phyloP scores from a whole-genome alignment of 53 echinoderm and acorn worm genomes.

The Patiria pectinifera region DNA sequence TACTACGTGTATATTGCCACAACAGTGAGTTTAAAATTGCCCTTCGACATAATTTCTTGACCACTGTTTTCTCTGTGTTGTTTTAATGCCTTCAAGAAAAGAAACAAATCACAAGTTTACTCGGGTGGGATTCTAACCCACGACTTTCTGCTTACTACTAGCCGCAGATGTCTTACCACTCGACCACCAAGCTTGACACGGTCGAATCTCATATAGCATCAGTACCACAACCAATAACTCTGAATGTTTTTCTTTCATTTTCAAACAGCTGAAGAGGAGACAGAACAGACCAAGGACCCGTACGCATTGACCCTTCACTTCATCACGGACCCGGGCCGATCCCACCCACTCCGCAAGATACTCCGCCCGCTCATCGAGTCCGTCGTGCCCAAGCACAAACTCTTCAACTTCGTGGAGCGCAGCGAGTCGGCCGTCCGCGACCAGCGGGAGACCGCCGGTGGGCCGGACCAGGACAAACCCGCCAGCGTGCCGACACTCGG shows the following conservation, averaged over 20 bases:
- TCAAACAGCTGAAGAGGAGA: slow-evolving; percentile 31
- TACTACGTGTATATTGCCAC: too few species aligned
- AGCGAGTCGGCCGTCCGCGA: slow-evolving; percentile 43
- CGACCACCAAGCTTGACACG: too few species aligned
- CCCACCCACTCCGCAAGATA: slow-evolving; percentile 38
- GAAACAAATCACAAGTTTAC: too few species aligned
- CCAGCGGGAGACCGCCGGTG: background rate
- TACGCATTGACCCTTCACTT: slow-evolving; percentile 66
- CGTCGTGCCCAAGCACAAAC: slow-evolving; percentile 62
- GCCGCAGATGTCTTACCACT: too few species aligned
- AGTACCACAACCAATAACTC: too few species aligned
- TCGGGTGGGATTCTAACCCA: too few species aligned
- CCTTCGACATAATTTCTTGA: too few species aligned
- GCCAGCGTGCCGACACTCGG: slow-evolving; percentile 59
- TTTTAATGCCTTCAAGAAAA: too few species aligned
- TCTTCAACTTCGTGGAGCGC: slow-evolving; percentile 72
- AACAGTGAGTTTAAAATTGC: too few species aligned
- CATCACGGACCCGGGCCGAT: slow-evolving; percentile 60
- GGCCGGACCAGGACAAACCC: slow-evolving; percentile 18
- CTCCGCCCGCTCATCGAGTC: slow-evolving; percentile 64
- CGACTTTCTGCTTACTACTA: too few species aligned
- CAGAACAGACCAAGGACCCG: slow-evolving; percentile 48
- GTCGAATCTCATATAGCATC: too few species aligned
- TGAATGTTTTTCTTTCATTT: background rate
- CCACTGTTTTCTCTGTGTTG: too few species aligned